Conservation (phyloP, 2,113 vertebrate genomes). For the Pachyramphus minor region DNA sequence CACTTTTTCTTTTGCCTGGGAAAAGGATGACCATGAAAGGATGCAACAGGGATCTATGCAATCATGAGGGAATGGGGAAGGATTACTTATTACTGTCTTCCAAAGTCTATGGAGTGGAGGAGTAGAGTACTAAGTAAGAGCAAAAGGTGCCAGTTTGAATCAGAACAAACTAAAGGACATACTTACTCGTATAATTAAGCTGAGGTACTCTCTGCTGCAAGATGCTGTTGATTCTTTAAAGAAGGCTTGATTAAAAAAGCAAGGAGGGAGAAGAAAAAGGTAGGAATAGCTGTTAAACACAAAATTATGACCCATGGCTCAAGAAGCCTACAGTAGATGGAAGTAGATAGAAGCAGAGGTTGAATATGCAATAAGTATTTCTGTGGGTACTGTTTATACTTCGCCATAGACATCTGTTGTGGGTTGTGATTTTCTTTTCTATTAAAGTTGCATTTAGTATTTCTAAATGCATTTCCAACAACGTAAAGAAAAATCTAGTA, state of each 20-base stretch:
- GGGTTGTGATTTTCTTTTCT: background rate
- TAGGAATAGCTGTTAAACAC: background rate
- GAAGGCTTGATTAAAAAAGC: background rate
- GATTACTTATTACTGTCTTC: background rate
- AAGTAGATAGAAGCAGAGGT: background rate
- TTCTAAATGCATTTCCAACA: background rate
- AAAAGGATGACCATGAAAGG: background rate
- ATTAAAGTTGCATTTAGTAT: background rate
- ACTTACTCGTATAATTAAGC: background rate
- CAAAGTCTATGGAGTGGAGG: background rate
- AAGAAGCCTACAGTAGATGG: background rate
- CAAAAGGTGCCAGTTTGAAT: background rate
- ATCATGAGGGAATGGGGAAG: background rate
- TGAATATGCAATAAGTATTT: background rate
- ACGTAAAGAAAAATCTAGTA: background rate
- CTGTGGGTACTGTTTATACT: background rate
- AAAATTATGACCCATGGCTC: background rate
- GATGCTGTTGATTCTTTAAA: background rate
- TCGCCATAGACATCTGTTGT: background rate
- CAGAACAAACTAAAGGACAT: background rate
- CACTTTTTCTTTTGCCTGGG: background rate
- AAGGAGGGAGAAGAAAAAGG: background rate
- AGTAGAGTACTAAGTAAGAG: background rate
- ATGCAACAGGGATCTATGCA: background rate
- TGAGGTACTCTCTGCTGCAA: background rate